Base-by-base conservation (phyloP, 2,797 vertebrate genomes). In the Sebastes flavidus region DNA sequence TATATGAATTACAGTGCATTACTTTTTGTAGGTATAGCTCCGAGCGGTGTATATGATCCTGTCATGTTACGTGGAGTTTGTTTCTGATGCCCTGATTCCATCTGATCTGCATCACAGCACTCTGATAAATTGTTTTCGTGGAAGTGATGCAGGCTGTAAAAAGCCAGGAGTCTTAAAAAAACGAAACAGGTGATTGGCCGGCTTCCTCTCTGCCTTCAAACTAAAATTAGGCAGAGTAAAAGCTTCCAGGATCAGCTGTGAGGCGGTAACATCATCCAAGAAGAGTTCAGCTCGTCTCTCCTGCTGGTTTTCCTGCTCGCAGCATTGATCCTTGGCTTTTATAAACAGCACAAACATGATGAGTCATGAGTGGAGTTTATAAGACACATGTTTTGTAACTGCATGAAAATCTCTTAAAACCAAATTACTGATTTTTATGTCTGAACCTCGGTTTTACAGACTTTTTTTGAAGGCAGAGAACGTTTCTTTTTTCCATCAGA, bases 221-320 rank as follows among this genome's bases (percentile, higher is more conserved):
- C 94, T 95, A 95, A 93, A 95, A 94, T 94, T 93, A 96, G 93
- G 83, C 81, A 6, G 68, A 88, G 88, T 36, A 9, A 52, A 83
- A 86, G 76, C 78, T 83, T 88, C 78, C 74, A 85, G 90, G 82
- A 87, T 91, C 90, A 89, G 85, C 87, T 83, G 81, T 66, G 75
- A 77, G 83, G 65, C 12, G 25, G 86, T 80, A 87, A 86, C 82
- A 78, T 81, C 79, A 85, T 81, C 63, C 82, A 80, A 74, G 34
- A 70, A 63, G 79, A 80, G 87, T 82, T 83, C 71, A 78, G 80
- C 68, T 79, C 18, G 0, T 27, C n/a, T 66, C 62, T 75, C 30
- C 0, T 38, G 75, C 34, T 63, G 55, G 65, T 65, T 72, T 77
- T 73, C 80, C 34, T 52, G 78, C 32, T 38, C 10, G 42, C 22